Percentiles rank a stretch among this genome's conserved stretches.
Conservation (phyloP, 92 coral and sea anemone species). For the Parazoanthus atlanticus region DNA sequence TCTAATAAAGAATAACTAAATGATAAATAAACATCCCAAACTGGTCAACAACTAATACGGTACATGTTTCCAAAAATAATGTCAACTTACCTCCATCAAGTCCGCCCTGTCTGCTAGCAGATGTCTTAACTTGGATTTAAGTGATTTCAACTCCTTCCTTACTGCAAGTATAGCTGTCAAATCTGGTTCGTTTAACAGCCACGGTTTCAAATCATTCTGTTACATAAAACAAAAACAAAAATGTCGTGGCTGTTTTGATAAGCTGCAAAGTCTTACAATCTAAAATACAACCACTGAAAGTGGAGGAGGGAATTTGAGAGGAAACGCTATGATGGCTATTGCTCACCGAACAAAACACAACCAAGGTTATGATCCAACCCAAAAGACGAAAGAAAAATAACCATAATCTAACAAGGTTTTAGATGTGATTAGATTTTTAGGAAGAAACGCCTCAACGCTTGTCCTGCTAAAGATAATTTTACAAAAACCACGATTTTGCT, state of each 20-base stretch:
- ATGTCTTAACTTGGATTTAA: constrained; percentile 85
- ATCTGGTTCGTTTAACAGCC: constrained; percentile 69
- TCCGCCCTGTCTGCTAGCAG: constrained; percentile 85
- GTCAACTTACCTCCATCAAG: constrained; percentile 75
- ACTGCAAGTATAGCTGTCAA: constrained; percentile 52
- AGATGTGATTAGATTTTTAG: no score
- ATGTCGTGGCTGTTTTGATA: neutral
- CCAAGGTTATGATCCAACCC: no score
- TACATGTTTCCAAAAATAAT: neutral
- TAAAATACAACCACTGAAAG: no score
- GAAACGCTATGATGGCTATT: neutral
- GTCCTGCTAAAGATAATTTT: no score
- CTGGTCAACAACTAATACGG: neutral
- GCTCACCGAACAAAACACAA: neutral
- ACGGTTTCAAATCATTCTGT: constrained; percentile 55
- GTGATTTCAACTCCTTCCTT: constrained; percentile 70
- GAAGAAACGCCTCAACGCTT: no score
- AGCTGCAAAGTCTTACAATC: neutral
- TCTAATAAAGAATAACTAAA: neutral
- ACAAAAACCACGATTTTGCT: no score
- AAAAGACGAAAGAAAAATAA: no score
- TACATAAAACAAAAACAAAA: neutral
- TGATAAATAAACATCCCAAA: neutral
- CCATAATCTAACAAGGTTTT: no score
- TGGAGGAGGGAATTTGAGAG: no score